Base-by-base conservation (phyloP, 1,140 invertebrate species). In the Pristionchus pacificus region DNA sequence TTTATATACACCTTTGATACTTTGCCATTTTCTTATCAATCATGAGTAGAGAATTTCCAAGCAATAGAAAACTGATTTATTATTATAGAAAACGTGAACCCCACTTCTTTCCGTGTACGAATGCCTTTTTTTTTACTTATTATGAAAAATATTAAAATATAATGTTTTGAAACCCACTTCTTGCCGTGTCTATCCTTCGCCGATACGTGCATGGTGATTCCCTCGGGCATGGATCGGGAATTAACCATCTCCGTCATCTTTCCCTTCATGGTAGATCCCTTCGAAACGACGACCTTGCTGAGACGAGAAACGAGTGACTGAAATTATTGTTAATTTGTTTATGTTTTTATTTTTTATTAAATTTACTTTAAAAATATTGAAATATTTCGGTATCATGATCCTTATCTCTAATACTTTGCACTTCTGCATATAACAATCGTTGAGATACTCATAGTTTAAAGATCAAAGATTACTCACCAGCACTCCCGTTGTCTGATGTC, bases 381-480 rank as follows among this genome's bases (percentile, higher is more conserved):
- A n/a, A n/a, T n/a, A n/a, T n/a, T n/a, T n/a, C n/a, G n/a, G n/a
- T n/a, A n/a, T n/a, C n/a, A n/a, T n/a, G n/a, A n/a, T n/a, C n/a
- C n/a, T n/a, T n/a, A n/a, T n/a, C n/a, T n/a, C n/a, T n/a, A n/a
- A n/a, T n/a, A n/a, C n/a, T n/a, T n/a, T n/a, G n/a, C n/a, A n/a
- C n/a, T n/a, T n/a, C n/a, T n/a, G n/a, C n/a, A n/a, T n/a, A n/a
- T n/a, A n/a, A n/a, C 62, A 72, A 65, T 38, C 13, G n/a, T 2
- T 1, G 32, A 14, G 28, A 49, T 57, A 32, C 25, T 60, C 15
- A 19, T 33, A 14, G 57, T 27, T 24, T 31, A 29, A 31, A n/a
- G 19, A 63, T 2, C 19, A 72, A 27, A 28, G 19, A 29, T 19
- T n/a, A 28, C 78, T 65, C 77, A 74, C 77, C 74, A 77, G 77